Evolutionary conservation across 1,140 invertebrate species (phyloP).

Genomic region (Meteorus sp.): DNA sequence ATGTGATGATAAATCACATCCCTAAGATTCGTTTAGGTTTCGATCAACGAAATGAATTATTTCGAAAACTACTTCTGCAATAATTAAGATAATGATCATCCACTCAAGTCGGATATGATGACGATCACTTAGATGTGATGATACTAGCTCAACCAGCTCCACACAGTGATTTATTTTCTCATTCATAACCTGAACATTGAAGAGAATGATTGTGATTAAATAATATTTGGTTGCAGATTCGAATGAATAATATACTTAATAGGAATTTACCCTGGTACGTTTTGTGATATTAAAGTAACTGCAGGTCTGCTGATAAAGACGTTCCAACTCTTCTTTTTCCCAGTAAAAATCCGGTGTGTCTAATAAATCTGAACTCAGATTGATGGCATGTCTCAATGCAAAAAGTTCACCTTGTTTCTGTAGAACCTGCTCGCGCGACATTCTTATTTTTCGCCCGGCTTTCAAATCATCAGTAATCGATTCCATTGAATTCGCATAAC

Average conservation of each 20-base stretch:
- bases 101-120: slow-evolving; percentile 91
- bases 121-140: slow-evolving; percentile 83
- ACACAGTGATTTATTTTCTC: slow-evolving; percentile 92
- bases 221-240: background rate
- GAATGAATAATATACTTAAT: background rate
- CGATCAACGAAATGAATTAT: slow-evolving; percentile 75
- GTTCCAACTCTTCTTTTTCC: slow-evolving; percentile 87
- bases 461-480: slow-evolving; percentile 81
- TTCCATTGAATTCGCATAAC: slow-evolving; percentile 81
- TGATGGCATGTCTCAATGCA: slow-evolving; percentile 84
- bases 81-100: slow-evolving; percentile 95
- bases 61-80: slow-evolving; percentile 92
- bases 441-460: slow-evolving; percentile 66
- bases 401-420: slow-evolving; percentile 92
- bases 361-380: slow-evolving; percentile 89
- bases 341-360: slow-evolving; percentile 98
- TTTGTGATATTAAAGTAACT: slow-evolving; percentile 82
- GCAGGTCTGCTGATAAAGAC: slow-evolving; percentile 77
- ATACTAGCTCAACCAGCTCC: slow-evolving; percentile 85
- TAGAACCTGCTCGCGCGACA: slow-evolving; percentile 74
- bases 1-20: no score
- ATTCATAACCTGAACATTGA: slow-evolving; percentile 79
- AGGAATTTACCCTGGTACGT: slow-evolving; percentile 70
- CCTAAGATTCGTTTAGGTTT: no score
- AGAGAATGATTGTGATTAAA: slow-evolving; percentile 19